Conservation (phyloP, 2,888 invertebrate species). For the Acleris laterana region DNA sequence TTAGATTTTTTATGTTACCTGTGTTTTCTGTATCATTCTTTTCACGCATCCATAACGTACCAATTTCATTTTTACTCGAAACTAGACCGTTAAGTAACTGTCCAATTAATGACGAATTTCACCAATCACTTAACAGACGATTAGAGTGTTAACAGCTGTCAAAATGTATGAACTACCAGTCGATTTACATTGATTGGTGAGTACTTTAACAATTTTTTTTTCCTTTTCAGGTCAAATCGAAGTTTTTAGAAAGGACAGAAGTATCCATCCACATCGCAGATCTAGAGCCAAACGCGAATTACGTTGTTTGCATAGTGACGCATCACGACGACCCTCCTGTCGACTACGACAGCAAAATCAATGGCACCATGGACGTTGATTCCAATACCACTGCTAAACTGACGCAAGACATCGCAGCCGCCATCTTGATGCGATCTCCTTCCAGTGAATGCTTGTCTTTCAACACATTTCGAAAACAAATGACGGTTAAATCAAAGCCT, state of each 20-base stretch:
- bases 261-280: slow-evolving; percentile 68
- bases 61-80: too few species aligned
- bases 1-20: too few species aligned
- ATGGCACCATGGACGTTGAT: slow-evolving; percentile 55
- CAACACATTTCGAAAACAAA: slow-evolving; percentile 67
- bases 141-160: too few species aligned
- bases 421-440: slow-evolving; percentile 68
- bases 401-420: slow-evolving; percentile 66
- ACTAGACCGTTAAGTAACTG: too few species aligned
- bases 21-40: too few species aligned
- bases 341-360: slow-evolving; percentile 54
- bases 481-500: slow-evolving; percentile 56
- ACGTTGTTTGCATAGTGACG: slow-evolving; percentile 71
- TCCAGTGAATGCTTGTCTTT: slow-evolving; percentile 77
- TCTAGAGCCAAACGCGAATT: slow-evolving; percentile 65
- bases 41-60: too few species aligned
- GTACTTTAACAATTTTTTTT: too few species aligned
- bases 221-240: slow-evolving; percentile 70
- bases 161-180: too few species aligned
- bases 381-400: slow-evolving; percentile 62
- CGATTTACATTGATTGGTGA: too few species aligned
- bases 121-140: too few species aligned
- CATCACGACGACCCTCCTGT: slow-evolving; percentile 63
- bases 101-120: too few species aligned
- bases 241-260: slow-evolving; percentile 68